Conservation (phyloP, 2,888 invertebrate genomes). For the Bibio marci region DNA sequence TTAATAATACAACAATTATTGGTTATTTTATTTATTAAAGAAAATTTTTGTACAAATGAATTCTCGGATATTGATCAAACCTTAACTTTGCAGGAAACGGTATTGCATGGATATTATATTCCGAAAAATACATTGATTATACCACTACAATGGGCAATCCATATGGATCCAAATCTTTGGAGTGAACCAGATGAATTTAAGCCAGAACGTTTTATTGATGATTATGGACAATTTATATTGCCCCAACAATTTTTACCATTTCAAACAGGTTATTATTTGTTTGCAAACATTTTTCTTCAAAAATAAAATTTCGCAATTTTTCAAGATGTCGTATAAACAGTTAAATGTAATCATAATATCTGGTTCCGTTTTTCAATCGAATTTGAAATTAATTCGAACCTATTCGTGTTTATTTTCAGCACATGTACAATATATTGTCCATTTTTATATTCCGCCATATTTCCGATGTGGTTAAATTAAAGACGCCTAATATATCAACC, state of each 20-base stretch:
- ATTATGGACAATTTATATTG: slow-evolving; percentile 41
- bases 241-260: slow-evolving; percentile 64
- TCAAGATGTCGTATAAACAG: no score
- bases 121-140: slow-evolving; percentile 56
- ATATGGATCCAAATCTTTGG: slow-evolving; percentile 53
- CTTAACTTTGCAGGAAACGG: slow-evolving; percentile 31
- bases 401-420: no score
- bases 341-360: no score
- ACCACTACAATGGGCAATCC: slow-evolving; percentile 67
- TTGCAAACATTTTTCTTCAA: background rate
- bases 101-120: slow-evolving; percentile 42
- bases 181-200: slow-evolving; percentile 45
- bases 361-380: no score
- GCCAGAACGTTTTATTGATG: slow-evolving; percentile 50
- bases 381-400: no score
- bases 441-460: no score
- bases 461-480: no score
- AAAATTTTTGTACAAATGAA: background rate
- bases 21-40: slow-evolving; percentile 1
- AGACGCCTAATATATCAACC: no score
- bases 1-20: background rate
- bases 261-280: slow-evolving; percentile 47
- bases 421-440: no score
- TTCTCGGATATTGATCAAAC: no score
- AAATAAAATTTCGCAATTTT: background rate